Percentiles rank a stretch among this genome's conserved stretches.
These are phyloP conservation scores for Volucella inflata DNA, from an alignment of 2,888 invertebrate genomes.

Conservation along the genomic window DNA sequence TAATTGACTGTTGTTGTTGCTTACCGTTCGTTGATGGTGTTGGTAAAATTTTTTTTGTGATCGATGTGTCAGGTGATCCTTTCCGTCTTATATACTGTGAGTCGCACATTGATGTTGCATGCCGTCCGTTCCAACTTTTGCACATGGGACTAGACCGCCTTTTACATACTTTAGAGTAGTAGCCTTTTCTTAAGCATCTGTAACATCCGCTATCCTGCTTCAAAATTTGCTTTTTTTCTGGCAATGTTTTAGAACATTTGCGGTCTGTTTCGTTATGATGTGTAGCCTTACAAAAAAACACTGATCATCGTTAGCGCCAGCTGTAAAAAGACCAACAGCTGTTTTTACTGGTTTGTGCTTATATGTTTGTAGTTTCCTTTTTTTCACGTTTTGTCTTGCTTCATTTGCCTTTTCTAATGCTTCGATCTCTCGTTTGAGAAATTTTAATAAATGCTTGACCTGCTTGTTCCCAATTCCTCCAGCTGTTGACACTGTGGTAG, in stretches of 20 bases:
- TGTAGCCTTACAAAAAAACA: conserved; percentile 16
- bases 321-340: conserved; percentile 25
- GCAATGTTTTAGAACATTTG: neutral
- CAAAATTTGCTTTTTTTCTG: neutral
- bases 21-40: neutral
- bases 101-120: conserved; percentile 35
- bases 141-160: neutral
- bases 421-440: conserved; percentile 38
- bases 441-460: conserved; percentile 32
- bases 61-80: no score
- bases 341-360: conserved; percentile 16
- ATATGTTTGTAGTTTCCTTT: neutral
- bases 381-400: conserved; percentile 7
- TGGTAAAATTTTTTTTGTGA: neutral
- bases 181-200: conserved; percentile 15
- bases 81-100: conserved; percentile 1
- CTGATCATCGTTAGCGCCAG: neutral
- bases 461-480: conserved; percentile 15
- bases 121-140: conserved; percentile 15
- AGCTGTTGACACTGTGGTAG: neutral
- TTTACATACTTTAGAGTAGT: conserved; percentile 13
- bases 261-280: no score
- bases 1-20: conserved; percentile 15
- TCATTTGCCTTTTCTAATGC: conserved; percentile 30
- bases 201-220: conserved; percentile 18